Evolutionary conservation across 2,888 invertebrate genomes (phyloP).

Genomic region (Acronicta aceris): DNA sequence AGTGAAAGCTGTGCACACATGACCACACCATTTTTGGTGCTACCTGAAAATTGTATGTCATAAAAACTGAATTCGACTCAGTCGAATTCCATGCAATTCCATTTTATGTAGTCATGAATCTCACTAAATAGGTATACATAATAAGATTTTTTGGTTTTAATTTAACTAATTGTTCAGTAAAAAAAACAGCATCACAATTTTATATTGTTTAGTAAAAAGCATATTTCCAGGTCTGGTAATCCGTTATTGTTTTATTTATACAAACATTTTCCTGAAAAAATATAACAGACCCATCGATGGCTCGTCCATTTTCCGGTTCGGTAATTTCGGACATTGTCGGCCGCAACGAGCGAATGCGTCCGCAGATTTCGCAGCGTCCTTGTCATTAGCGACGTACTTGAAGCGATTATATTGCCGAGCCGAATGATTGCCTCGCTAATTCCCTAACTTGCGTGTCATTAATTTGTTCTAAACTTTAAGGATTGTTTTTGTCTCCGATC

Average conservation of each 20-base stretch:
- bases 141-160: no score
- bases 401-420: conserved; percentile 61
- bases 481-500: conserved; percentile 11
- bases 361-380: conserved; percentile 67
- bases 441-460: conserved; percentile 44
- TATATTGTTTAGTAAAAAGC: background rate
- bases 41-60: background rate
- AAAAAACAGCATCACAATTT: background rate
- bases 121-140: no score
- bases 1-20: conserved; percentile 25
- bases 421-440: conserved; percentile 55
- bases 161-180: background rate
- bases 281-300: background rate
- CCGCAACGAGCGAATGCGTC: conserved; percentile 58
- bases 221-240: background rate
- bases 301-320: conserved; percentile 28
- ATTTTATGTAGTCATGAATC: no score
- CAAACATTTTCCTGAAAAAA: background rate
- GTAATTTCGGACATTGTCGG: conserved; percentile 41
- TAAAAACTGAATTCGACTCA: background rate
- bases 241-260: no score
- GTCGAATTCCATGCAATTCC: no score
- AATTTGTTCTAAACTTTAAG: conserved; percentile 30
- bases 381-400: conserved; percentile 69
- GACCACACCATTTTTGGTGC: conserved; percentile 22